A percentile compares a stretch with the other conserved stretches of the same genome.
These are phyloP conservation scores for Nysson spinosus DNA, from an alignment of 2,888 invertebrate species.

Conservation along the genomic window DNA sequence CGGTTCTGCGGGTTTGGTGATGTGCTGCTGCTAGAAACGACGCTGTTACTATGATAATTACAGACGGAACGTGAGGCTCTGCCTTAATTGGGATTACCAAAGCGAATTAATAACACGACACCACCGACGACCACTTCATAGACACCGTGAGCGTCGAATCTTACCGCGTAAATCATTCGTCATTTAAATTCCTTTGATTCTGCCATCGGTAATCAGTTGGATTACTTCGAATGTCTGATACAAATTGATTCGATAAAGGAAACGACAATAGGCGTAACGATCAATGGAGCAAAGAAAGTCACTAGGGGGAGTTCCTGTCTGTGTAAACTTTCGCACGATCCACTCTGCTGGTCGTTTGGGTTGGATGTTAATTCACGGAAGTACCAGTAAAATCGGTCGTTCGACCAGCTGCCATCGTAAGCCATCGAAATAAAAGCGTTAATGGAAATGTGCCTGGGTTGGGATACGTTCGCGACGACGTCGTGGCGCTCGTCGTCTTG, in stretches of 20 bases:
- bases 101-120: constrained; percentile 57
- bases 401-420: constrained; percentile 56
- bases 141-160: constrained; percentile 16
- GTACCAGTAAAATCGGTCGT: constrained; percentile 67
- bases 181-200: not conserved
- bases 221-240: too few species aligned
- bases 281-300: too few species aligned
- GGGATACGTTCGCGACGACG: constrained; percentile 52
- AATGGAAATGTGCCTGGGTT: constrained; percentile 64
- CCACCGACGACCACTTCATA: constrained; percentile 40
- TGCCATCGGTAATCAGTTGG: too few species aligned
- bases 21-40: constrained; percentile 64
- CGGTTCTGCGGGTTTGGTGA: constrained; percentile 59
- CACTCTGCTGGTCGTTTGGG: constrained; percentile 49
- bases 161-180: constrained; percentile 19
- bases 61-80: constrained; percentile 63
- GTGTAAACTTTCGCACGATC: constrained; percentile 44
- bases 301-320: too few species aligned
- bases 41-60: constrained; percentile 71
- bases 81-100: constrained; percentile 66
- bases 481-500: constrained; percentile 49
- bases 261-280: too few species aligned
- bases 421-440: constrained; percentile 68
- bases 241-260: too few species aligned
- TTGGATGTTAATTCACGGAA: constrained; percentile 61